Evolutionary conservation across 2,113 vertebrate species (phyloP).

Genomic region (Calyptomena viridis): DNA sequence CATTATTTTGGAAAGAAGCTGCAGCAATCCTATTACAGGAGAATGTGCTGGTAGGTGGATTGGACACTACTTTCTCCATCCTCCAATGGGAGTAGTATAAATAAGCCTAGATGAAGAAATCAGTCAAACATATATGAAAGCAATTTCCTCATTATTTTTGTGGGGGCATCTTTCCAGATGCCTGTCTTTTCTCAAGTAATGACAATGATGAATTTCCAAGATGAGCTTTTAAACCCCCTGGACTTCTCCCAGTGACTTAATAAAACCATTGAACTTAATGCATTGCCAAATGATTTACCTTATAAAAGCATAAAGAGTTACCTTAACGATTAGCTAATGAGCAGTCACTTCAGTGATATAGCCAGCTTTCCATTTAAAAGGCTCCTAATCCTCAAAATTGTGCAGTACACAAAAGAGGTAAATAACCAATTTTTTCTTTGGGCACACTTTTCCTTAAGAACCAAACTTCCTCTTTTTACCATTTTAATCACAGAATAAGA

Average conservation of each 20-base stretch:
- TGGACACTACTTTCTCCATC: background rate
- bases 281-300: background rate
- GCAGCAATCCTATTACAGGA: background rate
- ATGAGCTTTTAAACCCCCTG: background rate
- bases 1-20: background rate
- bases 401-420: background rate
- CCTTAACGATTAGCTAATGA: background rate
- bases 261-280: background rate
- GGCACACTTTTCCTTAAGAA: background rate
- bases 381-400: background rate
- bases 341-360: background rate
- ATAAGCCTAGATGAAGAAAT: background rate
- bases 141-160: background rate
- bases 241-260: background rate
- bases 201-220: background rate
- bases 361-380: background rate
- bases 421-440: background rate
- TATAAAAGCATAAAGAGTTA: background rate
- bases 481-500: background rate
- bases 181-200: background rate
- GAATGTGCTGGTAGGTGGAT: background rate
- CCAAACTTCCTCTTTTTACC: background rate
- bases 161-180: background rate
- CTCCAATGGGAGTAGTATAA: background rate
- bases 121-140: background rate